Conservation (phyloP, 1,140 invertebrate species). For the Drosophila suzukii region DNA sequence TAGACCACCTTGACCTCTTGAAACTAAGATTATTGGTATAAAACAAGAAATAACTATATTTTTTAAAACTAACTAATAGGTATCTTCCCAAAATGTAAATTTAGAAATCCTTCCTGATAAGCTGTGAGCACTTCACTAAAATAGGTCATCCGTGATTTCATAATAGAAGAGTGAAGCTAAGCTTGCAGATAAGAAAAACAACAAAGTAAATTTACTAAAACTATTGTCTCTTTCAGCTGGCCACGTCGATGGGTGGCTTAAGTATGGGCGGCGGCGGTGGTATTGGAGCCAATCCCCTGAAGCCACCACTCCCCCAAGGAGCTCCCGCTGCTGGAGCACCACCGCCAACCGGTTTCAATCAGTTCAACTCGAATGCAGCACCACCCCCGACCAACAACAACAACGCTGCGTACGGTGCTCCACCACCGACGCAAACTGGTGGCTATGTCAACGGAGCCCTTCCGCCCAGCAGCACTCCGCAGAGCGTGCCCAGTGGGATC, state of each 20-base stretch:
- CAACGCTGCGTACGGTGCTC: constrained; percentile 59
- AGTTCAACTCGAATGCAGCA: constrained; percentile 57
- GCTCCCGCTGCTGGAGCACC: constrained; percentile 25
- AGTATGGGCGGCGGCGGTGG: constrained; percentile 43
- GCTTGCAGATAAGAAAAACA: constrained; percentile 33
- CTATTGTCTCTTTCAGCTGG: constrained; percentile 51
- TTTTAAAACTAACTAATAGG: neutral
- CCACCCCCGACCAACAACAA: constrained; percentile 59
- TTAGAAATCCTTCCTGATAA: constrained; percentile 44
- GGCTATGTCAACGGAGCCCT: constrained; percentile 65
- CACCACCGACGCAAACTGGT: constrained; percentile 16
- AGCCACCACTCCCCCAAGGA: constrained; percentile 52
- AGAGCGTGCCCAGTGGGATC: constrained; percentile 61
- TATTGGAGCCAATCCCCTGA: constrained; percentile 56
- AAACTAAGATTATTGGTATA: neutral
- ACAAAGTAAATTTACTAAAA: constrained; percentile 33
- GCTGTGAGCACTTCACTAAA: constrained; percentile 20
- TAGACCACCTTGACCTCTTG: neutral
- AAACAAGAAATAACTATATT: too few relatives aligned
- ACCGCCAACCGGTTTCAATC: constrained; percentile 51
- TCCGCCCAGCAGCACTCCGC: constrained; percentile 44
- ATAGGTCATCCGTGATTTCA: constrained; percentile 39
- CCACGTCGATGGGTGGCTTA: constrained; percentile 76
- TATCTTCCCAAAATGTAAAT: neutral
- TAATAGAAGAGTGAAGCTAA: constrained; percentile 20